phyloP scores from a whole-genome alignment of 2,113 vertebrate species.

The Haemorhous mexicanus region DNA sequence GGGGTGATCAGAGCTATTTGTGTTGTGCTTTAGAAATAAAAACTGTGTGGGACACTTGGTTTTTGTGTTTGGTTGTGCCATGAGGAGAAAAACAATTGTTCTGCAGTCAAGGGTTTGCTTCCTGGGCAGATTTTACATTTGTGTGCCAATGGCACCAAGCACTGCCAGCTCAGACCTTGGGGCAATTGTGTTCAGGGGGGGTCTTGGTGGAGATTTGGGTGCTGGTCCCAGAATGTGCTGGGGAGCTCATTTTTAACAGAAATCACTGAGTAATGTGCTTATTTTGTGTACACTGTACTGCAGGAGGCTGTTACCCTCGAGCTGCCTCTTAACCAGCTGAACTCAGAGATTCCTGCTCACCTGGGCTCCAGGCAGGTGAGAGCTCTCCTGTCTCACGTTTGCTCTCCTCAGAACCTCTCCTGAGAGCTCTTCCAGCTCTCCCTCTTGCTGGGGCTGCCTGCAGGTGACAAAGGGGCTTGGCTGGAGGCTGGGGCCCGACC shows the following conservation, averaged over 20 bases:
- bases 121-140: neutral
- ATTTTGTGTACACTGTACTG: neutral
- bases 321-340: neutral
- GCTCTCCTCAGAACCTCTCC: neutral
- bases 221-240: neutral
- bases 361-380: neutral
- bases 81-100: neutral
- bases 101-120: neutral
- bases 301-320: neutral
- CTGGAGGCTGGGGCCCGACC: neutral
- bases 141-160: accelerated
- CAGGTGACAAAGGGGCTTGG: neutral
- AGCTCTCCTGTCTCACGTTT: neutral
- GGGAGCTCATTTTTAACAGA: neutral
- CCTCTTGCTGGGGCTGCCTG: accelerated
- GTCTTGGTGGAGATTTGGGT: neutral
- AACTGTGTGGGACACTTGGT: neutral
- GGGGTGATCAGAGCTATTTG: neutral
- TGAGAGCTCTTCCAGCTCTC: neutral
- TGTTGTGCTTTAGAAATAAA: neutral
- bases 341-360: neutral
- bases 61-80: neutral
- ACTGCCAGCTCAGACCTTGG: neutral
- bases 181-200: accelerated
- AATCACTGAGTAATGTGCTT: neutral